Evolutionary conservation across 2,113 vertebrate genomes (phyloP).

Genomic region (Vidua chalybeata): DNA sequence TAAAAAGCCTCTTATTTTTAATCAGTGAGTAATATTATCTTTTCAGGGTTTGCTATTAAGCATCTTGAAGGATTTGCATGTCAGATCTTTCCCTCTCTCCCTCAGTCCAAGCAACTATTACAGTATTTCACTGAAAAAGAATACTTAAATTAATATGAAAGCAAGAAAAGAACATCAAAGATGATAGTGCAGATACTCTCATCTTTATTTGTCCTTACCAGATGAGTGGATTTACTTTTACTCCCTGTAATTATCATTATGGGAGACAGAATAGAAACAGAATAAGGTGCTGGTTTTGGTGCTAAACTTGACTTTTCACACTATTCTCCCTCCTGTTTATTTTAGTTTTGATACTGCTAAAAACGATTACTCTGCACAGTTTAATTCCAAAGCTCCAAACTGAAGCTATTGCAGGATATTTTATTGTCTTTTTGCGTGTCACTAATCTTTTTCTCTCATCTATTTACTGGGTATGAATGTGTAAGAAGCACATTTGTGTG

Average conservation of each 20-base stretch:
- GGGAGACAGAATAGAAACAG: neutral
- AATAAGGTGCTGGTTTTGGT: neutral
- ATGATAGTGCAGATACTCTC: neutral
- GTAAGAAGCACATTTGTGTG: neutral
- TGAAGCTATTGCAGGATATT: neutral
- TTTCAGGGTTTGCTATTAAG: neutral
- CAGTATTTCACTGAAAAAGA: neutral
- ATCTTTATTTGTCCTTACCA: neutral
- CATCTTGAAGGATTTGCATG: neutral
- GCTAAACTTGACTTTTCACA: neutral
- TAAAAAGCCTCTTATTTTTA: neutral
- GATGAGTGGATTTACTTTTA: neutral
- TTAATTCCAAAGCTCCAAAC: conserved; percentile 20
- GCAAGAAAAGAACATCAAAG: neutral
- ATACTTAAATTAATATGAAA: neutral
- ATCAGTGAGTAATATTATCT: neutral
- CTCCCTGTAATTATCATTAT: neutral
- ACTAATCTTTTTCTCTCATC: conserved; percentile 25
- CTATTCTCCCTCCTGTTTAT: neutral
- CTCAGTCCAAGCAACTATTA: neutral
- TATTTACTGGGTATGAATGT: conserved; percentile 32
- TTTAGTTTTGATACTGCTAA: conserved; percentile 25
- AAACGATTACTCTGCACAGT: neutral
- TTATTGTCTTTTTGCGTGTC: conserved; percentile 26
- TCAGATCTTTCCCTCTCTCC: neutral